phyloP scores from a whole-genome alignment of 1,140 invertebrate genomes.

The Aphaenogaster ashmeadi region DNA sequence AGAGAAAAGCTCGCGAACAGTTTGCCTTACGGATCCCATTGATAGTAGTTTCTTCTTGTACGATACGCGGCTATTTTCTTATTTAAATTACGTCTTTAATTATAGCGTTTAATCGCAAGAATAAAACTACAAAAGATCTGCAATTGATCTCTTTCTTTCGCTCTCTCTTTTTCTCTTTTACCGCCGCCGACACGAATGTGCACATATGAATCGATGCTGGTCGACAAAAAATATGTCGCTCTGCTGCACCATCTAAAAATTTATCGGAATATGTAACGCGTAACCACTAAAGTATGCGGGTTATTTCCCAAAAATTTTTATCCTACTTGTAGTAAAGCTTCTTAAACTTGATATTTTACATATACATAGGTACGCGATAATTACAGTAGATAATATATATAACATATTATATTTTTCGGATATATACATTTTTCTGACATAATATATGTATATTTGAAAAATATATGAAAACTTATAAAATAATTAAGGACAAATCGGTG shows the following conservation, averaged over 20 bases:
- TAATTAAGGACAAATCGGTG: background rate
- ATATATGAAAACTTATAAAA: background rate
- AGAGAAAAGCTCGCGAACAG: background rate
- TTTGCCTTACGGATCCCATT: conserved; percentile 10
- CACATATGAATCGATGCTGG: background rate
- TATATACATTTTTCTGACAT: background rate
- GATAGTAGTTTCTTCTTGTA: background rate
- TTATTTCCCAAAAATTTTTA: conserved; percentile 21
- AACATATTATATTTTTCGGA: background rate
- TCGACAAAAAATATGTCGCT: background rate
- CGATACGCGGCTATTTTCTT: background rate
- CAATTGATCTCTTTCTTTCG: background rate
- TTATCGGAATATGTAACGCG: background rate
- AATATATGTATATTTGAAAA: background rate
- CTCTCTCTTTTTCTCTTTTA: background rate
- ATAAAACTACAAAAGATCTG: conserved; percentile 7
- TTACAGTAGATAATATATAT: background rate
- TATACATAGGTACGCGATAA: background rate
- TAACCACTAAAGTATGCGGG: background rate
- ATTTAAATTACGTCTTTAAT: conserved; percentile 45
- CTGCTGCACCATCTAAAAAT: background rate
- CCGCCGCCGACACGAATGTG: background rate
- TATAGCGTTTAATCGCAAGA: background rate
- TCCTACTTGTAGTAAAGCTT: background rate
- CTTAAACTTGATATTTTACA: background rate